Evolutionary conservation across 2,113 vertebrate genomes (phyloP).

Genomic region (Tenebrosternarchus preto): DNA sequence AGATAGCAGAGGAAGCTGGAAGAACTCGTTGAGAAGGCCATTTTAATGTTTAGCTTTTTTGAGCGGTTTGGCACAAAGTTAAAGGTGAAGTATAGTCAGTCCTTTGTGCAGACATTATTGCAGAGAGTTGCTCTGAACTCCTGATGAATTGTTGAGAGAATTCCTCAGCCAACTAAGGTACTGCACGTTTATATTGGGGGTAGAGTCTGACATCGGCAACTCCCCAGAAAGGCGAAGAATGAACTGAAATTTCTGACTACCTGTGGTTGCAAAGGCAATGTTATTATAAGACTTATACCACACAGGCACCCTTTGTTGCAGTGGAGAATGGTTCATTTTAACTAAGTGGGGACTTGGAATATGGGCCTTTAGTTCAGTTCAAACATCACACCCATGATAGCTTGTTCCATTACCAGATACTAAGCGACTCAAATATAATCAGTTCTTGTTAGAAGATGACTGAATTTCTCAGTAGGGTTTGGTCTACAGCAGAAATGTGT

Average conservation of each 20-base stretch:
- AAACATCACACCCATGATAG: background rate
- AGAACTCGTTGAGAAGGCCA: constrained; percentile 7
- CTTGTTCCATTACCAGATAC: too few relatives aligned
- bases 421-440: too few relatives aligned
- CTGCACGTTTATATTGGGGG: constrained; percentile 44
- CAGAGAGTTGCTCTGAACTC: constrained; percentile 13
- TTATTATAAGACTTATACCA: constrained; percentile 58
- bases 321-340: constrained; percentile 60
- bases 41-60: constrained; percentile 5
- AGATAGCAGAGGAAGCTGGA: constrained; percentile 29
- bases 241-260: constrained; percentile 49
- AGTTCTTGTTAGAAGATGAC: too few relatives aligned
- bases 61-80: constrained; percentile 8
- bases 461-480: too few relatives aligned
- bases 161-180: constrained; percentile 30
- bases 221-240: constrained; percentile 34
- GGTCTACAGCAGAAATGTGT: too few relatives aligned
- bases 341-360: constrained; percentile 59
- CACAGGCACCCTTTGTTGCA: constrained; percentile 58
- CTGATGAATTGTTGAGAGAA: constrained; percentile 31
- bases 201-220: constrained; percentile 2
- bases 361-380: background rate
- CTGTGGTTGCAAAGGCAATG: constrained; percentile 60
- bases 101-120: constrained; percentile 34
- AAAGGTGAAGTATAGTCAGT: constrained; percentile 36